These are phyloP conservation scores for Epinotia ramella DNA, from an alignment of 2,888 invertebrate genomes.

Conservation along the genomic window DNA sequence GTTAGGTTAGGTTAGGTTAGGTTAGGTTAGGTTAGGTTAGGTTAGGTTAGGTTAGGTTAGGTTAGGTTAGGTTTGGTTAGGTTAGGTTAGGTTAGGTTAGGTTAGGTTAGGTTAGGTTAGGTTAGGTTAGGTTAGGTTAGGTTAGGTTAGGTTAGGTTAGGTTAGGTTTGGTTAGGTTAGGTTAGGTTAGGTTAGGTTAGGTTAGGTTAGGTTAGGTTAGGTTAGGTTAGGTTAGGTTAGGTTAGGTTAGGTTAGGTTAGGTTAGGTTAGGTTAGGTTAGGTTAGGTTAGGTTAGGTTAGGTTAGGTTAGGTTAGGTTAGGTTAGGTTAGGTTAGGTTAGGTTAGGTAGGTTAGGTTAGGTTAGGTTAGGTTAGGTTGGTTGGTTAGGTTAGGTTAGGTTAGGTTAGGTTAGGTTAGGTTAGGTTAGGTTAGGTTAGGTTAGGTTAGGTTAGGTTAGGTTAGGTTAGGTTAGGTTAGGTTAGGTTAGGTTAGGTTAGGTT, in stretches of 20 bases:
- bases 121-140: constrained; percentile 4
- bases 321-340: neutral
- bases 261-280: constrained; percentile 4
- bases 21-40: constrained; percentile 29
- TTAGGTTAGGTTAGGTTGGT: too few species aligned
- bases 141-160: constrained; percentile 4
- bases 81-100: constrained; percentile 32
- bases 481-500: too few species aligned
- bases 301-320: neutral
- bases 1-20: constrained; percentile 22
- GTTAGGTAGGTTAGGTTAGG: neutral
- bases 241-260: constrained; percentile 4
- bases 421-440: too few species aligned
- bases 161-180: neutral
- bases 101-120: constrained; percentile 30
- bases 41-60: constrained; percentile 24
- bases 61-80: constrained; percentile 40
- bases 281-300: neutral
- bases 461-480: too few species aligned
- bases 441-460: too few species aligned
- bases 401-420: too few species aligned
- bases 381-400: too few species aligned
- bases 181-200: constrained; percentile 4
- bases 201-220: constrained; percentile 4
- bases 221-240: constrained; percentile 4